Evolutionary conservation across 1,140 invertebrate species (phyloP).

Genomic region (Plectus sambesii): DNA sequence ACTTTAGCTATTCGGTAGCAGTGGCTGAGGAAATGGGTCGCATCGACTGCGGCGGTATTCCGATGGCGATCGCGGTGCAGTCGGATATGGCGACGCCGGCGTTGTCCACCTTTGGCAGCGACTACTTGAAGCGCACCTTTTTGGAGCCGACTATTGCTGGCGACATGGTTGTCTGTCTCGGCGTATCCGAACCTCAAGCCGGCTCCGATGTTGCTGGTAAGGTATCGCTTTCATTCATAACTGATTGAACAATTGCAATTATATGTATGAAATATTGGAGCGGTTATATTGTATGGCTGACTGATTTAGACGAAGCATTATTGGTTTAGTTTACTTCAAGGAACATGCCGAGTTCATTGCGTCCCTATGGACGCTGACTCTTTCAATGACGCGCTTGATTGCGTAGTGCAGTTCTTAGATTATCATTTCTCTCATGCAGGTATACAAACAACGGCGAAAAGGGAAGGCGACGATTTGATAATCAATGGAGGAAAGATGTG

Average conservation of each 20-base stretch:
- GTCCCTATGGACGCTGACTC: too few relatives aligned
- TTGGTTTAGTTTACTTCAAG: too few relatives aligned
- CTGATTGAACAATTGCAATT: background rate
- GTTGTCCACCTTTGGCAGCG: slow-evolving; percentile 52
- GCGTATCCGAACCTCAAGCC: slow-evolving; percentile 53
- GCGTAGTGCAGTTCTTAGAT: slow-evolving; percentile 2
- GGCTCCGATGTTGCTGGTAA: slow-evolving; percentile 56
- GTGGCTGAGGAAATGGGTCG: slow-evolving; percentile 53
- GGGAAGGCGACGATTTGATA: slow-evolving; percentile 51
- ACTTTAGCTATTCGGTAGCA: slow-evolving; percentile 54
- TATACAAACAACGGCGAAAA: slow-evolving; percentile 48
- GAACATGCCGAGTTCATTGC: too few relatives aligned
- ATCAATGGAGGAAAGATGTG: slow-evolving; percentile 57
- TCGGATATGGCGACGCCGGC: slow-evolving; percentile 36
- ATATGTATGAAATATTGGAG: too few relatives aligned
- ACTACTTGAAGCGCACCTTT: slow-evolving; percentile 54
- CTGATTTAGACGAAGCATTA: too few relatives aligned
- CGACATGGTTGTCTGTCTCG: slow-evolving; percentile 54
- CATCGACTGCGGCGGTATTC: slow-evolving; percentile 53
- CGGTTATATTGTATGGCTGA: too few relatives aligned
- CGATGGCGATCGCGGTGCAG: slow-evolving; percentile 54
- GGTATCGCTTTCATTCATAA: slow-evolving; percentile 15
- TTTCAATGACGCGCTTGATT: too few relatives aligned
- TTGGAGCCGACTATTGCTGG: slow-evolving; percentile 53
- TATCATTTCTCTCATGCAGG: slow-evolving; percentile 30